Evolutionary conservation across 2,888 invertebrate species (phyloP).

Genomic region (Caenorhabditis plicata): DNA sequence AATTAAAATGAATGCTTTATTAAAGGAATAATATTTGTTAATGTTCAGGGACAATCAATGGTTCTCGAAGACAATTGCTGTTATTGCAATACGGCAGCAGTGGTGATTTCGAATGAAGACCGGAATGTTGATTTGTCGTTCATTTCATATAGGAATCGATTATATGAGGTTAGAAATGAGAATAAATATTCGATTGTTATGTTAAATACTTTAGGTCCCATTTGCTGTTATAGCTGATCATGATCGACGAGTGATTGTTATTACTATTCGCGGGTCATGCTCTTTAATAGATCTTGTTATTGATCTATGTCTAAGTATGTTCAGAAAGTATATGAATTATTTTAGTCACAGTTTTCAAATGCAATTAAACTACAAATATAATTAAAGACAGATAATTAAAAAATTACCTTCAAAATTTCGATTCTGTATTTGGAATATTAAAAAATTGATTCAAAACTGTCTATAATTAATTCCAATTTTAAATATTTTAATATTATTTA

Average conservation of each 20-base stretch:
- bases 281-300: conserved; percentile 78
- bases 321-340: too few species aligned
- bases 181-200: not conserved
- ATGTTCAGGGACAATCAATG: conserved; percentile 44
- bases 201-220: conserved; percentile 73
- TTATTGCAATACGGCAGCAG: conserved; percentile 81
- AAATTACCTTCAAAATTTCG: too few species aligned
- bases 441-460: not conserved
- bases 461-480: conserved; percentile 4
- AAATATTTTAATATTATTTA: too few species aligned
- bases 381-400: too few species aligned
- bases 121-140: conserved; percentile 80
- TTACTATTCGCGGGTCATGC: conserved; percentile 82
- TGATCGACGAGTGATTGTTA: conserved; percentile 78
- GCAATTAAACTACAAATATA: too few species aligned
- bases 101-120: conserved; percentile 78
- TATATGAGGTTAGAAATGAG: conserved; percentile 75
- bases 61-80: conserved; percentile 88
- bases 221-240: conserved; percentile 85
- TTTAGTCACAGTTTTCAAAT: not conserved
- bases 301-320: conserved; percentile 54
- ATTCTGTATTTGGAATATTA: not conserved
- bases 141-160: conserved; percentile 82
- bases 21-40: not conserved
- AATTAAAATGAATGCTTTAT: too few species aligned